phyloP scores from a whole-genome alignment of 1,140 invertebrate genomes.

The Protaetia brevitarsis region DNA sequence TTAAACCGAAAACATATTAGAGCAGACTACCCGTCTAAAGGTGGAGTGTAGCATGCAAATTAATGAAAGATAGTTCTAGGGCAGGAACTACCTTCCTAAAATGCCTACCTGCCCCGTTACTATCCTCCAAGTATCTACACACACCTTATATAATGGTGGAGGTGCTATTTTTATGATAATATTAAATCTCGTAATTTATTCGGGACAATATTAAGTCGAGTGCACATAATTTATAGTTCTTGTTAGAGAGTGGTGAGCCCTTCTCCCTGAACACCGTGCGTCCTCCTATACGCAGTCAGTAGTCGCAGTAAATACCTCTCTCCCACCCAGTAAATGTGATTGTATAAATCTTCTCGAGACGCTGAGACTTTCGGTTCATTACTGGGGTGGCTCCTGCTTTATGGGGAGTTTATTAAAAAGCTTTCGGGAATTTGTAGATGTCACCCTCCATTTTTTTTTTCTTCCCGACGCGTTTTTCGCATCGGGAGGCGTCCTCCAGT shows the following conservation, averaged over 20 bases:
- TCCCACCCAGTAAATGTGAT: constrained; percentile 15
- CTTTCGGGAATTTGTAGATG: constrained; percentile 4
- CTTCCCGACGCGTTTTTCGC: no score
- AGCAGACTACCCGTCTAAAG: neutral
- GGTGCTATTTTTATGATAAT: neutral
- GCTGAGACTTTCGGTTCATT: neutral
- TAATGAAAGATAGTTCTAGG: neutral
- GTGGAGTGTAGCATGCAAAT: neutral
- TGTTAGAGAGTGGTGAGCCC: neutral
- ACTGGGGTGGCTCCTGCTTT: neutral
- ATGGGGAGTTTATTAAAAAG: constrained; percentile 9
- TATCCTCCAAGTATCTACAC: neutral
- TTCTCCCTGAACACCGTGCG: neutral
- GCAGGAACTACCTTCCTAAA: neutral
- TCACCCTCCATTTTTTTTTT: neutral
- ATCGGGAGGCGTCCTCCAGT: no score
- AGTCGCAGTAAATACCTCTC: neutral
- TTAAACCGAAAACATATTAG: constrained; percentile 5
- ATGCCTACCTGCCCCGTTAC: neutral
- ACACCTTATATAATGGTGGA: neutral
- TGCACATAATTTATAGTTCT: neutral
- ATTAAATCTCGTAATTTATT: constrained; percentile 14
- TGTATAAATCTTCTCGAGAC: constrained; percentile 7
- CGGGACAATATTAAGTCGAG: neutral
- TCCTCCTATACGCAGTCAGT: neutral